These are phyloP conservation scores for Pollenia labialis DNA, from an alignment of 2,888 invertebrate genomes.

Conservation along the genomic window DNA sequence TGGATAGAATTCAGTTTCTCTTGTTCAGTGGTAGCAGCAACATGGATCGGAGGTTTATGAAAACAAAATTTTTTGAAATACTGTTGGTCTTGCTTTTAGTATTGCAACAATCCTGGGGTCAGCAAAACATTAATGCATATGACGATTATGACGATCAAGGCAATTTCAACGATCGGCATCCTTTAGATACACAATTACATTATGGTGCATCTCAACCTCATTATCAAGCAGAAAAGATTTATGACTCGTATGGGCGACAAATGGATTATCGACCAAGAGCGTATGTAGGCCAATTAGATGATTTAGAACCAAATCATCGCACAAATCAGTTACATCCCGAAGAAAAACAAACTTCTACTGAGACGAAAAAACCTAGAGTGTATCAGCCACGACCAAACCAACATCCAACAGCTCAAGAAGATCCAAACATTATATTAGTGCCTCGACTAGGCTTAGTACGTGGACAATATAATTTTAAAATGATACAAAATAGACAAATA, in stretches of 20 bases:
- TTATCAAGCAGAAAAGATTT: background rate
- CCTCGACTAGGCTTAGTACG: slow-evolving; percentile 79
- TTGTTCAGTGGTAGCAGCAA: slow-evolving; percentile 40
- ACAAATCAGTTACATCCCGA: background rate
- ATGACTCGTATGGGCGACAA: slow-evolving; percentile 3
- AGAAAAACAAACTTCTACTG: background rate
- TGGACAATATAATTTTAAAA: slow-evolving; percentile 77
- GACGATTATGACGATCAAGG: slow-evolving; percentile 51
- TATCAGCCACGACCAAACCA: slow-evolving; percentile 51
- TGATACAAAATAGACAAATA: slow-evolving; percentile 77
- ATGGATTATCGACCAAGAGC: background rate
- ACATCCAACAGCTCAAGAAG: slow-evolving; percentile 52
- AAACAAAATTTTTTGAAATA: slow-evolving; percentile 2
- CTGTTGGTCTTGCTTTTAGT: slow-evolving; percentile 11
- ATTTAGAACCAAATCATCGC: background rate
- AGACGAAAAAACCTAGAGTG: slow-evolving; percentile 8
- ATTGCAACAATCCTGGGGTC: slow-evolving; percentile 21
- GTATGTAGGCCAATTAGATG: background rate
- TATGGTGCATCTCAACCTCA: background rate
- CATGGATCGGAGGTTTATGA: slow-evolving; percentile 44
- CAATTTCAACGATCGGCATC: slow-evolving; percentile 50
- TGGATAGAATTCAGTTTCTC: slow-evolving; percentile 57
- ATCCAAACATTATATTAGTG: slow-evolving; percentile 74
- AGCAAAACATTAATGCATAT: slow-evolving; percentile 35
- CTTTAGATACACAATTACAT: slow-evolving; percentile 24